phyloP scores from a whole-genome alignment of 1,140 invertebrate genomes.

The Saccostrea echinata region DNA sequence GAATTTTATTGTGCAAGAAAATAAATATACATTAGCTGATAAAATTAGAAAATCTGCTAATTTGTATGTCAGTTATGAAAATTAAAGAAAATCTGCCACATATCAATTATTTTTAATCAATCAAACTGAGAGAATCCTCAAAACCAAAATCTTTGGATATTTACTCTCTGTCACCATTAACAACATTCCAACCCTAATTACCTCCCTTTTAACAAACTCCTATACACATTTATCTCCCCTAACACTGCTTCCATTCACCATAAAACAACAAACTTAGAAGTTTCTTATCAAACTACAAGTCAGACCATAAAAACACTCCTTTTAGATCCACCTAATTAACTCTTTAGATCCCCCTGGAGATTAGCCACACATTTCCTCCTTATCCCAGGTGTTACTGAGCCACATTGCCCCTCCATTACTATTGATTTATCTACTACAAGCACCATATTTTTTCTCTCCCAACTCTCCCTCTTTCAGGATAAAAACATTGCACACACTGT shows the following conservation, averaged over 20 bases:
- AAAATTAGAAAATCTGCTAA: too few species aligned
- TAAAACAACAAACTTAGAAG: slow-evolving; percentile 5
- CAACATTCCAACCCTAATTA: not conserved
- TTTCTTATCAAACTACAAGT: not conserved
- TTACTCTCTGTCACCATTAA: not conserved
- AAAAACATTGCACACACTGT: not conserved
- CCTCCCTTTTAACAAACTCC: not conserved
- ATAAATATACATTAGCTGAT: too few species aligned
- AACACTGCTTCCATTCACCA: not conserved
- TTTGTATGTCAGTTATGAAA: too few species aligned
- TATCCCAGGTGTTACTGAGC: slow-evolving; percentile 8
- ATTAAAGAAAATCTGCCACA: too few species aligned
- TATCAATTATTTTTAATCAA: too few species aligned
- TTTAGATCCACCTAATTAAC: not conserved
- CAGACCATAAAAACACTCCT: not conserved
- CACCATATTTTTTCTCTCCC: not conserved
- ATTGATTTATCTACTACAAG: not conserved
- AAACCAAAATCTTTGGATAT: not conserved
- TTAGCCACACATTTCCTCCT: not conserved
- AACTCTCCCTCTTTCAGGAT: not conserved
- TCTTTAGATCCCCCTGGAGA: not conserved
- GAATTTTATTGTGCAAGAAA: too few species aligned
- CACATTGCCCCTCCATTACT: not conserved
- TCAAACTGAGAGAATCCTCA: too few species aligned
- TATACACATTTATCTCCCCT: slow-evolving; percentile 3